These are phyloP conservation scores for Homalodisca vitripennis DNA, from an alignment of 1,140 invertebrate genomes.

Conservation along the genomic window DNA sequence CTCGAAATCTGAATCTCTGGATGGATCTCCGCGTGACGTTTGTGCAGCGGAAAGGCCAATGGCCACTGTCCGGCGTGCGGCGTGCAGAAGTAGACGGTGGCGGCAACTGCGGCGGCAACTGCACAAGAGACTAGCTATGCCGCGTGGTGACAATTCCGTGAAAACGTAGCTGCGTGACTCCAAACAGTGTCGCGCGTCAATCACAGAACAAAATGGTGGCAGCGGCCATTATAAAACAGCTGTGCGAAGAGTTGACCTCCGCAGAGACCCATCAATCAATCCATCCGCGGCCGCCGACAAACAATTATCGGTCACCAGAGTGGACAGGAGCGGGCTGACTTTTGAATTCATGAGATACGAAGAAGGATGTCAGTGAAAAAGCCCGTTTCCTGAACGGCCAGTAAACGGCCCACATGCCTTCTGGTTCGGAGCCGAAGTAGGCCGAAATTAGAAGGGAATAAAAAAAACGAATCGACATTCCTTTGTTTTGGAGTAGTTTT, in stretches of 20 bases:
- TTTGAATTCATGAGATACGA: neutral
- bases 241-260: neutral
- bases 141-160: neutral
- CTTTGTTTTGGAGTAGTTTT: constrained; percentile 9
- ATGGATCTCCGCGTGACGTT: no score
- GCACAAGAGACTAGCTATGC: neutral
- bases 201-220: constrained; percentile 10
- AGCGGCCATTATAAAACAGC: constrained; percentile 9
- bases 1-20: no score
- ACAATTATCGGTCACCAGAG: neutral
- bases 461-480: neutral
- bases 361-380: no score
- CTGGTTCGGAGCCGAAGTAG: neutral
- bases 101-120: neutral
- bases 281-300: neutral
- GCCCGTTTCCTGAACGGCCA: neutral
- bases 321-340: neutral
- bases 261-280: neutral
- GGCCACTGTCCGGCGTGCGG: no score
- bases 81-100: neutral
- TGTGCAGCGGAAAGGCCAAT: no score
- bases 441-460: neutral
- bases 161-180: neutral
- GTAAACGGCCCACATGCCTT: neutral
- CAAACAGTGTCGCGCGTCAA: constrained; percentile 10